Base-by-base conservation (phyloP, 2,113 vertebrate species). In the Macrotis lagotis region DNA sequence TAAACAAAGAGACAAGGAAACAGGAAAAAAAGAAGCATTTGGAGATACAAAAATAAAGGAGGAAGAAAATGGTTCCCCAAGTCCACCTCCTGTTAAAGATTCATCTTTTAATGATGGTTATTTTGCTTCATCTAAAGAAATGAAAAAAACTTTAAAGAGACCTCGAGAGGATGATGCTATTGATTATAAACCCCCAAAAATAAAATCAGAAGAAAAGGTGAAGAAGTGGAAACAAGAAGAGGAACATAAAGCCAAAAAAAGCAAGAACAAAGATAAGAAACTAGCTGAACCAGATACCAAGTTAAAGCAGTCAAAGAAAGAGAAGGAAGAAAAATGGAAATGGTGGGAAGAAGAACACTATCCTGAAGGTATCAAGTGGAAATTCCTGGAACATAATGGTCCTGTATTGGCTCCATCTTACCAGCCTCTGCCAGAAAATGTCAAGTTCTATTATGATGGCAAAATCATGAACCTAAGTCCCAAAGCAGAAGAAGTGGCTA, bases 151-250 rank as follows among this genome's bases (percentile, higher is more conserved):
- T 3, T 95, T 99, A 96, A 99, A 99, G 98, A 99, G 99, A 97
- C 98, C 99, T 96, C 97, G 98, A 95, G 99, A 99, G 48, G 99
- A 99, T 47, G 99, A 99, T 88, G 99, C 99, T 96, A 98, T 96
- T 98, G 99, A 99, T 83, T 99, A 99, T 98, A 99, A 99, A 98
- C 99, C 99, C 96, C 99, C 99, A 98, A 99, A 99, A 98, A 98
- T 99, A 94, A 99, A 99, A 98, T 99, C 98, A 74, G 99, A 99
- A 98, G 99, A 99, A 97, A 99, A 99, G 97, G 98, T 98, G 96
- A 99, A 99, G 98, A 99, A 99, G 96, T 98, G 99, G 98, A 99
- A 99, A 99, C n/a, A n/a, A n/a, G n/a, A n/a, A n/a, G n/a, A n/a
- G n/a, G n/a, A n/a, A n/a, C n/a, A n/a, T n/a, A n/a, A n/a, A n/a